Evolutionary conservation across 2,113 vertebrate species (phyloP).

Genomic region (Hemicordylus capensis): DNA sequence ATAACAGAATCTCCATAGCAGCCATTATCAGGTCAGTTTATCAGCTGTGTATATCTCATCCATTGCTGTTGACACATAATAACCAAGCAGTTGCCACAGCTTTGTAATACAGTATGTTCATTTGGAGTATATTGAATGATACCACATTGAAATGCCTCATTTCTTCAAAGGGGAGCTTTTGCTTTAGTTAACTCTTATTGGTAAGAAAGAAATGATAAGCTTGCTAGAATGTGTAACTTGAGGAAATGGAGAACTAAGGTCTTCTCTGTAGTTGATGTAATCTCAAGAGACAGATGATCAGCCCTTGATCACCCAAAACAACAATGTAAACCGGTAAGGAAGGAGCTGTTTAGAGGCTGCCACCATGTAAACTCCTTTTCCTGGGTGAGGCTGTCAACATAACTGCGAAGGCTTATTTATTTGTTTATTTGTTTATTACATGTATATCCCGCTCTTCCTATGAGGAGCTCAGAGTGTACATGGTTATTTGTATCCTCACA

Average conservation of each 20-base stretch:
- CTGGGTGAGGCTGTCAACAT: too few species aligned
- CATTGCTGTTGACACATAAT: background rate
- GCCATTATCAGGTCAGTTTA: background rate
- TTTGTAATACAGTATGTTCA: background rate
- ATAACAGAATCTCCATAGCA: background rate
- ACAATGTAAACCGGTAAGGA: too few species aligned
- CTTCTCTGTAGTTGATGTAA: background rate
- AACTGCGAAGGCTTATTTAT: too few species aligned
- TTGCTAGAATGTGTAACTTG: background rate
- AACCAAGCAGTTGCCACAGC: background rate
- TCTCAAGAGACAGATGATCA: background rate
- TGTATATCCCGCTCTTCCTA: too few species aligned
- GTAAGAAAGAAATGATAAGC: background rate
- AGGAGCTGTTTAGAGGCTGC: too few species aligned
- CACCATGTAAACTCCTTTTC: too few species aligned
- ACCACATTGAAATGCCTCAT: too few species aligned
- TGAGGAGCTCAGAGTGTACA: too few species aligned
- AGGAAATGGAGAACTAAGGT: background rate
- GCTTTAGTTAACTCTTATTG: background rate
- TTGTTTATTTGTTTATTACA: too few species aligned
- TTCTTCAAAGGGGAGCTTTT: background rate
- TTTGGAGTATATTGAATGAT: background rate
- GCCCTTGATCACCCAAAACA: too few species aligned
- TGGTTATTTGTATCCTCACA: too few species aligned
- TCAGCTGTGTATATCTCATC: background rate